Conservation (phyloP, 2,113 vertebrate species). For the pig (Sus scrofa) region T2T-Sscrofa CM000816.6:108960001-108960500, state of each 20-base stretch:
- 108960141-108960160: neutral
- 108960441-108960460: neutral
- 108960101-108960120: neutral
- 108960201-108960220: neutral
- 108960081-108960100: neutral
- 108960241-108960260: neutral
- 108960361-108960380: neutral
- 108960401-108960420: neutral
- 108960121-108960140: neutral
- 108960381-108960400: neutral
- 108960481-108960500: neutral
- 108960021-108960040: neutral
- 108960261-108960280: neutral
- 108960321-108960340: neutral
- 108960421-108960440: neutral
- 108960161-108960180: neutral
- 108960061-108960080: neutral
- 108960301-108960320: neutral
- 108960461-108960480: neutral
- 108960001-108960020: neutral
- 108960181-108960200: neutral
- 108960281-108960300: neutral
- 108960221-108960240: neutral
- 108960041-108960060: too few species aligned
- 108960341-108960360: neutral